phyloP scores from a whole-genome alignment of 2,113 vertebrate genomes.

The Apodemus speciosus region DNA sequence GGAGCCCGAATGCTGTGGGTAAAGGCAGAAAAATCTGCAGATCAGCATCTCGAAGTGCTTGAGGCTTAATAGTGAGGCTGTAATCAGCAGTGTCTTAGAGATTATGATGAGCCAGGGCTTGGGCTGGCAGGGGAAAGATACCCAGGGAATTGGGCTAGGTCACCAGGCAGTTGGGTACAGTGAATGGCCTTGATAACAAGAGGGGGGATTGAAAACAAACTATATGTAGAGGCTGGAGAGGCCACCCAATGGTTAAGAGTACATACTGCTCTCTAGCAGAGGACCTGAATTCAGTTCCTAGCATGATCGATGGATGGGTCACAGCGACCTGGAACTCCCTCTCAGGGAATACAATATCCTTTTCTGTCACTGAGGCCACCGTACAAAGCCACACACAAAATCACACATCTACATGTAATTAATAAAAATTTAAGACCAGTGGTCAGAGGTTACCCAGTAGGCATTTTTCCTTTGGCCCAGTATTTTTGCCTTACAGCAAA shows the following conservation, averaged over 20 bases:
- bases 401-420: neutral
- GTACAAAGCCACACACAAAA: neutral
- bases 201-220: neutral
- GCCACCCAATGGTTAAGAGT: too few species aligned
- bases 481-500: neutral
- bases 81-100: neutral
- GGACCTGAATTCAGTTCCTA: neutral
- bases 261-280: neutral
- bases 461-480: neutral
- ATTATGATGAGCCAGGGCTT: rapidly evolving
- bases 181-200: neutral
- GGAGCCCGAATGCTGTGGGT: neutral
- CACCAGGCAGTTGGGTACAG: neutral
- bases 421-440: neutral
- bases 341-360: neutral
- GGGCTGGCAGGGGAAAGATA: neutral
- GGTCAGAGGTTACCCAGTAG: neutral
- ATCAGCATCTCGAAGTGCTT: neutral
- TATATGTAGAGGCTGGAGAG: neutral
- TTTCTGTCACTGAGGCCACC: neutral
- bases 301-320: neutral
- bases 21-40: neutral
- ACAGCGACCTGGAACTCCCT: neutral
- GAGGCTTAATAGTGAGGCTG: neutral
- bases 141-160: neutral